Evolutionary conservation across 1,140 invertebrate genomes (phyloP).

Genomic region (Chlorops oryzae): DNA sequence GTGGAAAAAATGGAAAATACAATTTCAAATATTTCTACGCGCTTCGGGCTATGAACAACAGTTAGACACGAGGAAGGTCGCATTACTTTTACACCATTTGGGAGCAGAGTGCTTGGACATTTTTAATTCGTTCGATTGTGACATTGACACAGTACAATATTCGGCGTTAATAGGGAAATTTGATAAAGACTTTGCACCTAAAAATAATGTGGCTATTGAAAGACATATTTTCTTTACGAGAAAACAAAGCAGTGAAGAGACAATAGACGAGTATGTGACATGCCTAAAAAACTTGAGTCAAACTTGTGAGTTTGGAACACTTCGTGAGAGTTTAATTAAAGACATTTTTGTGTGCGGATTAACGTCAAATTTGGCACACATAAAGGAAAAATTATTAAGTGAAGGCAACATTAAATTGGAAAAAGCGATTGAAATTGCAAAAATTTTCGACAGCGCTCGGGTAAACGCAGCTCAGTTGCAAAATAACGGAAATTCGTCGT

Average conservation of each 20-base stretch:
- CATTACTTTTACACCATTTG: too few relatives aligned
- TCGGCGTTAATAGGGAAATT: too few relatives aligned
- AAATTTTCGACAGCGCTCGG: too few relatives aligned
- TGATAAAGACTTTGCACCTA: conserved; percentile 23
- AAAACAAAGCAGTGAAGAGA: conserved; percentile 21
- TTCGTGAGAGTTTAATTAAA: conserved; percentile 19
- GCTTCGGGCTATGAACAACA: too few relatives aligned
- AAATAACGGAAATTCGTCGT: too few relatives aligned
- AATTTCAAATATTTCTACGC: too few relatives aligned
- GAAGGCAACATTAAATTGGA: not conserved
- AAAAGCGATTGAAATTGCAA: not conserved
- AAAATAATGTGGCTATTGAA: conserved; percentile 26
- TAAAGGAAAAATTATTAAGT: conserved; percentile 8
- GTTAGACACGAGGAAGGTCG: too few relatives aligned
- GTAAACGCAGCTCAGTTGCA: too few relatives aligned
- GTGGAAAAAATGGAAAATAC: too few relatives aligned
- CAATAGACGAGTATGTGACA: conserved; percentile 20
- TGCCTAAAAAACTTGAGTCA: conserved; percentile 18
- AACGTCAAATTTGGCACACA: not conserved
- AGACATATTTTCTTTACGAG: conserved; percentile 25
- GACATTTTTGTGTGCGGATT: conserved; percentile 21
- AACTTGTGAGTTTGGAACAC: conserved; percentile 20
- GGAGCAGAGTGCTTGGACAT: too few relatives aligned
- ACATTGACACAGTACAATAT: too few relatives aligned
- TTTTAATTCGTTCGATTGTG: too few relatives aligned